phyloP scores from a whole-genome alignment of 2,797 vertebrate species.

The Sebastes aleutianus region DNA sequence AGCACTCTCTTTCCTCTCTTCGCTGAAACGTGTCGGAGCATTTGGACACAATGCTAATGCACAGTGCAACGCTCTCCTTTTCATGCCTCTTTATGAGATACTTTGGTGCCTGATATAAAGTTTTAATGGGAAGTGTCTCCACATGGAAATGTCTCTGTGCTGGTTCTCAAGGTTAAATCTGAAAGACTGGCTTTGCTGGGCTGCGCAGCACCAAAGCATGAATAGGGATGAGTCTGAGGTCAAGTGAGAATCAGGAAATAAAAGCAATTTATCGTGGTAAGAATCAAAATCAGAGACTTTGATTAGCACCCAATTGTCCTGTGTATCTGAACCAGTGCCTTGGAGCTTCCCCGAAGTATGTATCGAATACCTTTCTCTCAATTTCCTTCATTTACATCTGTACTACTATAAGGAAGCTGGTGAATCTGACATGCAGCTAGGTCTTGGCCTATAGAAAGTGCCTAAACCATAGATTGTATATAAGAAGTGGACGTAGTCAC shows the following conservation, averaged over 20 bases:
- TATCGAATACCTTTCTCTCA: background rate
- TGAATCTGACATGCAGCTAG: background rate
- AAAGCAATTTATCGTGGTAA: background rate
- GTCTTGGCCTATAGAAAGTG: background rate
- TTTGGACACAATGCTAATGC: background rate
- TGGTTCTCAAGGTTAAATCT: constrained; percentile 45
- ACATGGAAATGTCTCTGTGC: constrained; percentile 3
- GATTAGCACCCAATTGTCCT: background rate
- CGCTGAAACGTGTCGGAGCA: background rate
- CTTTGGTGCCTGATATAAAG: background rate
- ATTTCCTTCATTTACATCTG: background rate
- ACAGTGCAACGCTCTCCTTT: background rate
- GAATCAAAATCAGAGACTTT: background rate
- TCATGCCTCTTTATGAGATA: background rate
- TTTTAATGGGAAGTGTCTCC: constrained; percentile 12
- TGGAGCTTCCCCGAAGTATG: background rate
- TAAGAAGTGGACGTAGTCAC: background rate
- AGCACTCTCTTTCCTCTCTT: background rate
- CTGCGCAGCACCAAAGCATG: constrained; percentile 18
- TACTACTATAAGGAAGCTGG: no score
- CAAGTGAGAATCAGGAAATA: background rate
- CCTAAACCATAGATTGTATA: background rate
- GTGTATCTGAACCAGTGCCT: background rate
- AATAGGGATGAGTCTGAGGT: constrained; percentile 42
- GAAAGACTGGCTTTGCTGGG: constrained; percentile 17